These are phyloP conservation scores for Dendrolimus punctatus DNA, from an alignment of 1,140 invertebrate genomes.

Conservation along the genomic window DNA sequence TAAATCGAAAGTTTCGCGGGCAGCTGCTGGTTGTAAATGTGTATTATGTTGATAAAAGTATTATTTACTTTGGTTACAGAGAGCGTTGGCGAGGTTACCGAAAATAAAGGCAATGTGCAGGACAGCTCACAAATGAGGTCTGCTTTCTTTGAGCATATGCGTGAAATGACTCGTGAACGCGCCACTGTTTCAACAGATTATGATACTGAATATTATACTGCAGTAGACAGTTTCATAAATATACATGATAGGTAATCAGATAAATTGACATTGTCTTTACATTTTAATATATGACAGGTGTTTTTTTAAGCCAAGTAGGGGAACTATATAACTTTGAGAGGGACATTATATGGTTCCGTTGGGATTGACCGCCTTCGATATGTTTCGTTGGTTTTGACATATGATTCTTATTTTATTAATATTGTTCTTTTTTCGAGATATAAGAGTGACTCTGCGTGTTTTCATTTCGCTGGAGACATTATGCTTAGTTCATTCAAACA, in stretches of 20 bases:
- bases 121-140: slow-evolving; percentile 18
- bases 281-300: too few species aligned
- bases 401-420: too few species aligned
- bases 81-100: slow-evolving; percentile 20
- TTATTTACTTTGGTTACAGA: slow-evolving; percentile 15
- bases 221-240: slow-evolving; percentile 20
- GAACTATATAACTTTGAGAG: too few species aligned
- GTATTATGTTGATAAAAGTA: not conserved
- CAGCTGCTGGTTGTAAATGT: not conserved
- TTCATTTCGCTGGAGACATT: too few species aligned
- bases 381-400: too few species aligned
- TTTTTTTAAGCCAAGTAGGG: too few species aligned
- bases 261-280: not conserved
- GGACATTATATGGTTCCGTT: too few species aligned
- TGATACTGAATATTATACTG: slow-evolving; percentile 21
- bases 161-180: slow-evolving; percentile 19
- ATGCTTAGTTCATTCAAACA: too few species aligned
- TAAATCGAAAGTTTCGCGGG: not conserved
- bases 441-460: too few species aligned
- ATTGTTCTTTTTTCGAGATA: too few species aligned
- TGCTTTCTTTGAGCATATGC: slow-evolving; percentile 36
- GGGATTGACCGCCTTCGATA: too few species aligned
- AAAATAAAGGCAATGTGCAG: slow-evolving; percentile 1
- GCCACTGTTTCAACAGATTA: slow-evolving; percentile 31
- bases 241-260: not conserved